Evolutionary conservation across 2,888 invertebrate species (phyloP), one percentile per base, ranked within the genome.

Genomic region (Osmoderma eremita): DNA sequence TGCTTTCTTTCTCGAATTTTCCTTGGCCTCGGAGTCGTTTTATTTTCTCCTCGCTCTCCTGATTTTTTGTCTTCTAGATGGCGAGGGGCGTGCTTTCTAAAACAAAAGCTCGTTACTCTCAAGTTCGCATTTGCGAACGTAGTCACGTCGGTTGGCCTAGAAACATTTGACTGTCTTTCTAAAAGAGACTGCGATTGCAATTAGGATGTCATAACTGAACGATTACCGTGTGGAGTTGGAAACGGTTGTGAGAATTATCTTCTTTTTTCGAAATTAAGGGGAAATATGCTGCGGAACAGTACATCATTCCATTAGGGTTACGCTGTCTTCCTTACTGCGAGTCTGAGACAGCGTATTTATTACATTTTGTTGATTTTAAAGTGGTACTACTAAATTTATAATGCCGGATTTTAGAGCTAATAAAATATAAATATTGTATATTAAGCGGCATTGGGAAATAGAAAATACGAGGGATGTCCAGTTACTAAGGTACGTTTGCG

Each of bases 161-260:
- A 65, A 65, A 54, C 68, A 65, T 68, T 72, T 72, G 61, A 69
- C 51, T 65, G 69, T 62, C 66, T 54, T 20, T 38, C 62, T 50
- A 69, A 69, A 15, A 15, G 30, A 67, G 66, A 67, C 66, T 70
- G 71, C 53, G 39, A 49, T 63, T 51, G 66, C 69, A 72, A 72
- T 72, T 69, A 72, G 69, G 68, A 68, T 63, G 68, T 69, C 70
- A 68, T 70, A 69, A 68, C 69, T 51, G 38, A 48, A 61, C 50
- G 22, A 66, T 45, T 61, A 30, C 58, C 20, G 56, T 49, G 12
- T 15, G 18, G 39, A 18, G 45, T 62, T 15, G 50, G 22, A 39
- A 51, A 42, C 22, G 30, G 17, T 42, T 15, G 24, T 18, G 41
- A n/a, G 17, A 17, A 61, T 61, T 45, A 45, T 8, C 45, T 30